phyloP scores from a whole-genome alignment of 2,888 invertebrate species.

The Nipponacmea schrenckii region DNA sequence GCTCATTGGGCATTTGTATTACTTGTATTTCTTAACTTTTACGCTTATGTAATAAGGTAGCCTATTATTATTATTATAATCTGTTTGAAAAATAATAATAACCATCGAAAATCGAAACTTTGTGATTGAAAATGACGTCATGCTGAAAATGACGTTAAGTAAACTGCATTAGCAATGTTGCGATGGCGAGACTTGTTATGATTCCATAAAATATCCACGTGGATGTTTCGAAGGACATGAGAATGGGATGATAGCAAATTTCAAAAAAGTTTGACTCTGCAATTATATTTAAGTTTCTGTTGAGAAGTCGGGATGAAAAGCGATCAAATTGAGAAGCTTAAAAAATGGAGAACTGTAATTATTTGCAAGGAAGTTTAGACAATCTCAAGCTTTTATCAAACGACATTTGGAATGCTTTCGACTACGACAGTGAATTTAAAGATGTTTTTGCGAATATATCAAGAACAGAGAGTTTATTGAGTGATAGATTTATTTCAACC shows the following conservation, averaged over 20 bases:
- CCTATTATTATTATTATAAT: too few species aligned
- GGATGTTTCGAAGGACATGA: too few species aligned
- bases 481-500: neutral
- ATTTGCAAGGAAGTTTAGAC: neutral
- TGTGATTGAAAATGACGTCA: neutral
- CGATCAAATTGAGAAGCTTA: too few species aligned
- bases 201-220: neutral
- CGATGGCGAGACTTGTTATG: constrained; percentile 3
- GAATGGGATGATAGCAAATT: too few species aligned
- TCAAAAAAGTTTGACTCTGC: too few species aligned
- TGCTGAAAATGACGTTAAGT: neutral
- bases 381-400: neutral
- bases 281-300: too few species aligned
- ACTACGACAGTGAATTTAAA: neutral
- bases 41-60: too few species aligned
- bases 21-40: too few species aligned
- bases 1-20: too few species aligned
- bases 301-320: too few species aligned
- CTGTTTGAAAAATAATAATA: too few species aligned
- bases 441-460: constrained; percentile 1
- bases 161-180: neutral
- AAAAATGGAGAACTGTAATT: neutral
- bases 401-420: neutral
- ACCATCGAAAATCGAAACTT: too few species aligned
- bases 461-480: neutral